Conservation (phyloP, 2,797 vertebrate species). For the Buphagus erythrorhynchus region DNA sequence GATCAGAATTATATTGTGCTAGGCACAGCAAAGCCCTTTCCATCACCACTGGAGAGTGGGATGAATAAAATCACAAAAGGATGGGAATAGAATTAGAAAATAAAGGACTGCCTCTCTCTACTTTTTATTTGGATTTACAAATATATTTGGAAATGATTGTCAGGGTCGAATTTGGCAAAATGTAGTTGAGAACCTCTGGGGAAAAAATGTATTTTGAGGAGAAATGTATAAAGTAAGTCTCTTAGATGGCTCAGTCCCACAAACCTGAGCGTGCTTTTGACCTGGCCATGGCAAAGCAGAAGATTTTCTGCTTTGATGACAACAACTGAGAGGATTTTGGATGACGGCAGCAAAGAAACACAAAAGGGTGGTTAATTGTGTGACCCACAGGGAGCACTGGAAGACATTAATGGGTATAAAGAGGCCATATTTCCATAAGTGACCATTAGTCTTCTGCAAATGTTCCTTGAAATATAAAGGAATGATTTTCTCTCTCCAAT, state of each 20-base stretch:
- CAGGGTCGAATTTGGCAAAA: neutral
- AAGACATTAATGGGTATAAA: constrained; percentile 59
- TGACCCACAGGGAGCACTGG: constrained; percentile 39
- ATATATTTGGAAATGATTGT: neutral
- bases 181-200: neutral
- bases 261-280: neutral
- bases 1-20: neutral
- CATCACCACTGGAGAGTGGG: neutral
- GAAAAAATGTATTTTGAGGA: neutral
- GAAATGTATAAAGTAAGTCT: neutral
- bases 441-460: constrained; percentile 69
- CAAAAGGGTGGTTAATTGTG: constrained; percentile 42
- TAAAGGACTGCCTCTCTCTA: neutral
- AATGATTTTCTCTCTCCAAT: constrained; percentile 49
- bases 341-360: neutral
- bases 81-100: neutral
- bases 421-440: constrained; percentile 59
- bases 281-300: neutral
- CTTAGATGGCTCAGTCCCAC: neutral
- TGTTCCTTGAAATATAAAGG: constrained; percentile 58
- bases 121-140: neutral
- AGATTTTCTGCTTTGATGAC: neutral
- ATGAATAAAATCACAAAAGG: neutral
- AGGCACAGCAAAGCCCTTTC: neutral
- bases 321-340: neutral